phyloP scores from a whole-genome alignment of 2,888 invertebrate genomes.

The Rotaria sp. region DNA sequence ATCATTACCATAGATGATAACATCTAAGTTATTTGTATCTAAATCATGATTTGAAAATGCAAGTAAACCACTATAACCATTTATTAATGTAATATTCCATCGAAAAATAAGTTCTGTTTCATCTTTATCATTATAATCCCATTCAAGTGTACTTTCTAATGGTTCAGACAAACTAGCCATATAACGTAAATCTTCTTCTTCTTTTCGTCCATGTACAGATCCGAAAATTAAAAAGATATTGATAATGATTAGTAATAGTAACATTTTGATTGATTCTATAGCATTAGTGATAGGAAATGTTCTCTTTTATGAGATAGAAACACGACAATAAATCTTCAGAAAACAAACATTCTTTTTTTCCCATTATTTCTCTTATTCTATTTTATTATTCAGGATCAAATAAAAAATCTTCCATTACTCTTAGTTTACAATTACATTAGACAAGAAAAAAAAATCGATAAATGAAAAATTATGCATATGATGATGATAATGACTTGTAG shows the following conservation, averaged over 20 bases:
- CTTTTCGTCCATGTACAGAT: not conserved
- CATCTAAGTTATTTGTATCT: not conserved
- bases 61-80: not conserved
- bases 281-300: too few relatives aligned
- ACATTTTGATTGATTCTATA: not conserved
- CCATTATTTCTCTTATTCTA: not conserved
- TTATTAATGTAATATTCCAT: not conserved
- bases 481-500: not conserved
- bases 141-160: not conserved
- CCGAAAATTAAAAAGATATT: not conserved
- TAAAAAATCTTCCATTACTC: not conserved
- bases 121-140: not conserved
- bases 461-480: not conserved
- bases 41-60: slow-evolving; percentile 13
- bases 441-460: not conserved
- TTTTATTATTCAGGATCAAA: not conserved
- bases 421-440: not conserved
- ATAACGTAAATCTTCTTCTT: not conserved
- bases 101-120: not conserved
- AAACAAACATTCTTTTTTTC: not conserved
- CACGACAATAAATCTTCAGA: not conserved
- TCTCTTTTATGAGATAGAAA: not conserved
- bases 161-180: not conserved
- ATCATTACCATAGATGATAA: not conserved
- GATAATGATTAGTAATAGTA: not conserved